These are phyloP conservation scores for Gopherus evgoodei DNA, from an alignment of 2,113 vertebrate species.

Conservation along the genomic window DNA sequence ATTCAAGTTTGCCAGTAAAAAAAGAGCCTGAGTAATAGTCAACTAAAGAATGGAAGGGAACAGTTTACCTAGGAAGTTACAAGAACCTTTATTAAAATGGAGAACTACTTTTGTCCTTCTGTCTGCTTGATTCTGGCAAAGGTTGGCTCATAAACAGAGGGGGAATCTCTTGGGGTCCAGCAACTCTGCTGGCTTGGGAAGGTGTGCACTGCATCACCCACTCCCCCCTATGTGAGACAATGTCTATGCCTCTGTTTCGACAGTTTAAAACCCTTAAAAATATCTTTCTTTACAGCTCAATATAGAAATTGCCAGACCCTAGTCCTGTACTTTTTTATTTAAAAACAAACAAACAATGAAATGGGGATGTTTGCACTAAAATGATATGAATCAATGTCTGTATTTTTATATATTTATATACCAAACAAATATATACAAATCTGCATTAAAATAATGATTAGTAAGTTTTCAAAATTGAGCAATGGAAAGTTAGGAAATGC, in stretches of 20 bases:
- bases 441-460: too few relatives aligned
- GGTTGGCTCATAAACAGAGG: neutral
- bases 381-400: neutral
- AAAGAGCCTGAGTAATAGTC: neutral
- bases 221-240: too few relatives aligned
- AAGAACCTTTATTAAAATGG: neutral
- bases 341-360: neutral
- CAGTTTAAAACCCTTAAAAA: neutral
- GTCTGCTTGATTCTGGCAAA: neutral
- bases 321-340: neutral
- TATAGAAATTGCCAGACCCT: neutral
- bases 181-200: neutral
- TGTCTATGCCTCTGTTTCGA: neutral
- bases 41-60: neutral
- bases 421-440: neutral
- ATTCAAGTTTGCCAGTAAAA: too few relatives aligned
- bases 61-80: neutral
- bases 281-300: neutral
- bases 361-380: neutral
- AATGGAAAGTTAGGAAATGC: too few relatives aligned
- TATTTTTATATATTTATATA: neutral
- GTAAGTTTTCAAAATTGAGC: too few relatives aligned
- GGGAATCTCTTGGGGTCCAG: neutral
- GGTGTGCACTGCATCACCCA: neutral
- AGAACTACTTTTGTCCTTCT: neutral